Base-by-base conservation (phyloP, 2,113 vertebrate species). In the Nibea coibor region DNA sequence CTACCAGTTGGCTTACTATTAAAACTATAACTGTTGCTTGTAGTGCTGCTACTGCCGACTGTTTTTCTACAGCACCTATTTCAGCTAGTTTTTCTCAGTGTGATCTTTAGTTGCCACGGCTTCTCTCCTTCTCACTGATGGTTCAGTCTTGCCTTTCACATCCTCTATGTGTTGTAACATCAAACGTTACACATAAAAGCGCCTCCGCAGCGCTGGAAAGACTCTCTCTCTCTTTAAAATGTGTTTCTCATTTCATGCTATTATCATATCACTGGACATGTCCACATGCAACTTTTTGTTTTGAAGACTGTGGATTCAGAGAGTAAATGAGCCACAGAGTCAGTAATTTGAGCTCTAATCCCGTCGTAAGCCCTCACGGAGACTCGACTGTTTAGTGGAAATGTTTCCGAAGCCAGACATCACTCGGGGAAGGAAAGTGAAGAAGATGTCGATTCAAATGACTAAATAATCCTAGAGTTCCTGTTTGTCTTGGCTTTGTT, bases 191-290 rank as follows among this genome's bases (percentile, higher is more conserved):
- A 90, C 90, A 89, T 90, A 35, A 89, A 92, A 92, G 88, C 80
- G 73, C 82, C 75, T 70, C 56, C 3, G 48, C 54, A 3, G 66
- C 16, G 3, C 87, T 83, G 78, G 83, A 87, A 87, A 70, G 54
- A 78, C 69, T 81, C 70, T 73, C 77, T 73, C 77, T 80, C 72
- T 70, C 75, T 69, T 78, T 71, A 35, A 92, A 93, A 94, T 92
- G 88, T 95, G 93, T 86, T 95, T 93, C 91, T 84, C 80, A 92
- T 94, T 94, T 93, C 82, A 91, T 84, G 89, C 82, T 85, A 91
- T 92, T 93, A 86, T 91, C 91, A 92, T 91, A 91, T 92, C 92
- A 90, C 88, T 92, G 89, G 89, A 88, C 80, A 87, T 91, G 89
- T 89, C 92, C 85, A 91, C 90, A 80, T 87, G 79, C 75, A 80